phyloP scores from a whole-genome alignment of 2,888 invertebrate species.

The Tuberolachnus salignus region DNA sequence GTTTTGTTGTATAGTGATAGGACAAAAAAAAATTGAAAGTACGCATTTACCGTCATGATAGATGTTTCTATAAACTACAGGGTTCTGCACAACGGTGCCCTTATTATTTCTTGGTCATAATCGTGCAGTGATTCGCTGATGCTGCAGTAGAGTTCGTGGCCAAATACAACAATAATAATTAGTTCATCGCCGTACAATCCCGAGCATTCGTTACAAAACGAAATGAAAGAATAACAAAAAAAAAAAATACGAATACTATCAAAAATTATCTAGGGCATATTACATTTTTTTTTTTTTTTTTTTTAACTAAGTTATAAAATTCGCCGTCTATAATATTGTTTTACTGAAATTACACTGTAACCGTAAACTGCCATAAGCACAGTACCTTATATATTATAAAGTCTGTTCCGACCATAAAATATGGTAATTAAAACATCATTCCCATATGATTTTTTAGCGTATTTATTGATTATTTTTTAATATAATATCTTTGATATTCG shows the following conservation, averaged over 20 bases:
- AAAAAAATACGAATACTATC: background rate
- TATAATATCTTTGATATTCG: too few relatives aligned
- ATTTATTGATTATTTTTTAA: too few relatives aligned
- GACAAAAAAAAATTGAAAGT: constrained; percentile 47
- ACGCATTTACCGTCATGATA: constrained; percentile 39
- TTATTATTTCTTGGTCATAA: constrained; percentile 43
- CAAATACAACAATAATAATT: constrained; percentile 41
- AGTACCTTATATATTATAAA: too few relatives aligned
- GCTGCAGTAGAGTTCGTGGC: constrained; percentile 31
- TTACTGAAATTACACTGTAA: background rate
- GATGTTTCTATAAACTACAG: constrained; percentile 35
- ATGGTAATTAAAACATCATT: too few relatives aligned
- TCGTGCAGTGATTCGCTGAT: constrained; percentile 45
- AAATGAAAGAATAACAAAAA: background rate
- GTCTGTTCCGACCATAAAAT: too few relatives aligned
- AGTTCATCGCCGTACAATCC: constrained; percentile 37
- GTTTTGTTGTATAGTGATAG: constrained; percentile 22
- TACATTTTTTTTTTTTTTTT: constrained; percentile 2
- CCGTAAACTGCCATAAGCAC: background rate
- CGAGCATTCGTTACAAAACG: constrained; percentile 17
- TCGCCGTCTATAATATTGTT: background rate
- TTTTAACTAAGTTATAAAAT: background rate
- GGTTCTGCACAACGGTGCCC: constrained; percentile 45
- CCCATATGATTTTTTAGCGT: too few relatives aligned
- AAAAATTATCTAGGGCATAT: constrained; percentile 12